A percentile compares a stretch with the other conserved stretches of the same genome.
Evolutionary conservation across 2,888 invertebrate genomes (phyloP).

Genomic region (Notodonta dromedarius): DNA sequence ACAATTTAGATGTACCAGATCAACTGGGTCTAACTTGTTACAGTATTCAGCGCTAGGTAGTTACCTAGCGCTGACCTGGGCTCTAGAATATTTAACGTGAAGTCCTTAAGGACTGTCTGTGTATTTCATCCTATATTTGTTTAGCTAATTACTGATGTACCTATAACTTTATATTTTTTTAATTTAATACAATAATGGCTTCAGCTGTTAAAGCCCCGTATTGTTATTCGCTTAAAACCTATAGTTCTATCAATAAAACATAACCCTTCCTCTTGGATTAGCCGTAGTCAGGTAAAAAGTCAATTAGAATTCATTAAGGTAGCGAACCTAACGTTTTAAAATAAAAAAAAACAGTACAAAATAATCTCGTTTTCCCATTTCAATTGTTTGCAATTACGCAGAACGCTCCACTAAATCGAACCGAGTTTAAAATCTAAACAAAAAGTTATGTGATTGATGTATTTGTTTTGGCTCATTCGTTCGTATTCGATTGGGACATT

Average conservation of each 20-base stretch:
- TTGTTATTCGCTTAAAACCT: too few relatives aligned
- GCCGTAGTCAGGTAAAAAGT: too few relatives aligned
- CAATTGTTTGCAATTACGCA: slow-evolving; percentile 5
- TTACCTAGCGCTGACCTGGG: not conserved
- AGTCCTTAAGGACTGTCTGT: not conserved
- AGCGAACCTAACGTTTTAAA: not conserved
- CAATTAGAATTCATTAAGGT: too few relatives aligned
- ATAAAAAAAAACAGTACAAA: slow-evolving; percentile 2
- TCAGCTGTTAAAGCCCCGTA: too few relatives aligned
- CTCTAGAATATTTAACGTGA: not conserved
- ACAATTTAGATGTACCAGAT: slow-evolving; percentile 1
- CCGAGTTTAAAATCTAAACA: slow-evolving; percentile 3
- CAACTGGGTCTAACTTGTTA: slow-evolving; percentile 6
- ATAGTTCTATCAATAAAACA: too few relatives aligned
- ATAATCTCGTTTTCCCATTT: slow-evolving; percentile 1
- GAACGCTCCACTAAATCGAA: slow-evolving; percentile 1
- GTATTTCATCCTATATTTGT: not conserved
- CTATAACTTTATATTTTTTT: too few relatives aligned
- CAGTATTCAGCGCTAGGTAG: not conserved
- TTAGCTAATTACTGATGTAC: too few relatives aligned
- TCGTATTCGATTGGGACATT: slow-evolving; percentile 1
- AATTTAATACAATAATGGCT: too few relatives aligned
- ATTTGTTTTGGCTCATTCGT: slow-evolving; percentile 8
- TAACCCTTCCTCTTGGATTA: too few relatives aligned
- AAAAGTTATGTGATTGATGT: slow-evolving; percentile 4